phyloP scores from a whole-genome alignment of 2,113 vertebrate species.

The Saimiri boliviensis region DNA sequence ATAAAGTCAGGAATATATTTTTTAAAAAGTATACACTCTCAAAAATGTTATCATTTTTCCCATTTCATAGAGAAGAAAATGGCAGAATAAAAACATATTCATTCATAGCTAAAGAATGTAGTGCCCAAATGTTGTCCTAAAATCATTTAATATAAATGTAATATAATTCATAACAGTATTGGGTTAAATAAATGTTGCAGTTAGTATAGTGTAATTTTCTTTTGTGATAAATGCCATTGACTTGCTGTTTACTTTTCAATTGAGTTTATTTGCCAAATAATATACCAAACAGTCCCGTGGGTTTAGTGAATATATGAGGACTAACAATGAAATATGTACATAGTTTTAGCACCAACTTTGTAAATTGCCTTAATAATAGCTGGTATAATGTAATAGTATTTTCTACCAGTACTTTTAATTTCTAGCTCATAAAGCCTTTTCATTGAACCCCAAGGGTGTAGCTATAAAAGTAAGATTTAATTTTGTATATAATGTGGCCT shows the following conservation, averaged over 20 bases:
- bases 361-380: constrained; percentile 92
- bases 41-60: constrained; percentile 35
- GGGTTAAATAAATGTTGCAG: constrained; percentile 78
- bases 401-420: constrained; percentile 92
- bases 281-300: constrained; percentile 85
- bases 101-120: neutral
- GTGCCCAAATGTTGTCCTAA: constrained; percentile 54
- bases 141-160: constrained; percentile 46
- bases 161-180: constrained; percentile 73
- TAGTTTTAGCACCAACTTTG: constrained; percentile 89
- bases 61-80: constrained; percentile 33
- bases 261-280: constrained; percentile 87
- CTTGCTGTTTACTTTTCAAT: constrained; percentile 84
- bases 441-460: constrained; percentile 91
- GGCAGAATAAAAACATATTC: neutral
- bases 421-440: constrained; percentile 91
- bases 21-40: neutral
- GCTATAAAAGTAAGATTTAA: constrained; percentile 92
- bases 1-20: constrained; percentile 36
- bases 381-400: constrained; percentile 90
- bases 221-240: constrained; percentile 77
- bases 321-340: constrained; percentile 88
- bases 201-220: constrained; percentile 78
- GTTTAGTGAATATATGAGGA: constrained; percentile 87
- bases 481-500: constrained; percentile 90